Evolutionary conservation across 2,797 vertebrate species (phyloP), one percentile per base, ranked within the genome.

Genomic region (Chrosomus eos): DNA sequence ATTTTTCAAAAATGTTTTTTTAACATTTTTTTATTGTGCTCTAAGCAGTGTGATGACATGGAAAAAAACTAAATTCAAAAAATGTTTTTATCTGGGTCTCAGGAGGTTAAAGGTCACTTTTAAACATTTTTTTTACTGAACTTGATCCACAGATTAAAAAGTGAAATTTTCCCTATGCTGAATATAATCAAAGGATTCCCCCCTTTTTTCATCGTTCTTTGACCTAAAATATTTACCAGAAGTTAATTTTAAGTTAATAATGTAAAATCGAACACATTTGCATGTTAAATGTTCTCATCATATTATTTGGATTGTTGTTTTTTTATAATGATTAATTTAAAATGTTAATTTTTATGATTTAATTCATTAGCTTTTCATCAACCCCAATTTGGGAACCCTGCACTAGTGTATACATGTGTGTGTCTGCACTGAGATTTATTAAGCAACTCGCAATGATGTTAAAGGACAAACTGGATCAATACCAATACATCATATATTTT

Each of bases 401-500:
- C 6, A 3, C 28, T 53, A 28, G 10, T 26, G 4, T 5, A 45
- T 72, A 21, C 8, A 31, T 31, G 4, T 33, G 3, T 26, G n/a
- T 5, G 66, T 11, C 43, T 60, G n/a, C 11, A 31, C 33, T 9
- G 38, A 40, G 16, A 40, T 60, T 81, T 26, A 31, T 60, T 33
- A 81, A 60, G 45, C 38, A 75, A 53, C 16, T 67, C 60, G 58
- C 64, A 85, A 48, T 70, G 62, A 62, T 43, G 45, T 62, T 73
- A 23, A 82, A 48, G 55, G 70, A 74, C 55, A 64, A 76, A 72
- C 72, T n/a, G 33, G 82, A 48, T 83, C 58, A 74, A 87, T 75
- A 33, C 18, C 40, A 80, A 90, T 84, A 86, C 86, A 89, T 90
- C 87, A 90, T 55, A 55, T 83, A n/a, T 72, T 88, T 90, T 90